Evolutionary conservation across 2,888 invertebrate genomes (phyloP).

Genomic region (Netelia inedita): DNA sequence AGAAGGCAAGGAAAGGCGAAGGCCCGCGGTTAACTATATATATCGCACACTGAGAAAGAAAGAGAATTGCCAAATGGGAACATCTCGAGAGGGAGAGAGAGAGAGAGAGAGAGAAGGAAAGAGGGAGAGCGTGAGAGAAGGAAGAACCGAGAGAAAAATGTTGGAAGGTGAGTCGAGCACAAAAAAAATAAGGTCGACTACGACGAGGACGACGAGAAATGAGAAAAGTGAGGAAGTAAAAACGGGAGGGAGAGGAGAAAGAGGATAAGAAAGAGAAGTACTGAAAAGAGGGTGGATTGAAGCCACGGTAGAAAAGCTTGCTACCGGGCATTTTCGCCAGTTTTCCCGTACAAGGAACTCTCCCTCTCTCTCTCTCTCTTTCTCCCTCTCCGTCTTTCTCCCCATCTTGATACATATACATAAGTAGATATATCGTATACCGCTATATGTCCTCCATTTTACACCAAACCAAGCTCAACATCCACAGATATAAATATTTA

Average conservation of each 20-base stretch:
- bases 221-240: conserved; percentile 52
- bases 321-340: conserved; percentile 45
- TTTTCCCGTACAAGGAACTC: conserved; percentile 30
- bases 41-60: background rate
- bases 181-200: conserved; percentile 31
- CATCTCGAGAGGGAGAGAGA: conserved; percentile 23
- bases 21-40: conserved; percentile 22
- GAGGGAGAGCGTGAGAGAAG: conserved; percentile 37
- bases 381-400: too few relatives aligned
- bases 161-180: conserved; percentile 57
- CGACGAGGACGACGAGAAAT: conserved; percentile 56
- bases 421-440: conserved; percentile 14
- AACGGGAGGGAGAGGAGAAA: conserved; percentile 13
- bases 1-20: conserved; percentile 64
- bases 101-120: conserved; percentile 32
- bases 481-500: background rate
- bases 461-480: background rate
- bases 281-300: conserved; percentile 28
- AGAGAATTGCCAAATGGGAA: conserved; percentile 16
- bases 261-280: conserved; percentile 38
- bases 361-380: too few relatives aligned
- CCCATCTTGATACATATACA: background rate
- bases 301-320: conserved; percentile 44
- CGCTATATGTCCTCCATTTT: background rate
- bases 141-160: conserved; percentile 51